Evolutionary conservation across 53 echinoderm and acorn worm species (phyloP).

Genomic region (Patiria pectinifera): DNA sequence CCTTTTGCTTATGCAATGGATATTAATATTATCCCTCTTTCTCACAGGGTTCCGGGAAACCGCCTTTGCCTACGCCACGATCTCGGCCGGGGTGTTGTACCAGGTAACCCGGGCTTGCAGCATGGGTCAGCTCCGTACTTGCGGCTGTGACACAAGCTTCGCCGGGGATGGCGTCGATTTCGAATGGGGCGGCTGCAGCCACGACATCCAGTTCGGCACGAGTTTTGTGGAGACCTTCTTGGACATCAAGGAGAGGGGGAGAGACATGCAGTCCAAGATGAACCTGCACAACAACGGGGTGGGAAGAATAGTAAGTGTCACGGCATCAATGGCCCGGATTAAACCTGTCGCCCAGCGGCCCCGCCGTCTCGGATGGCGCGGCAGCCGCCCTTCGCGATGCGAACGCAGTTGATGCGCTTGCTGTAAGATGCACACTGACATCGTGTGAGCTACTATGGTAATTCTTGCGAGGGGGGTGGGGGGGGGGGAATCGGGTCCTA

Average conservation of each 20-base stretch:
- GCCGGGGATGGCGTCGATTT: conserved; percentile 78
- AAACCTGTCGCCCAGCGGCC: background rate
- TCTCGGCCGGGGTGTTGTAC: conserved; percentile 86
- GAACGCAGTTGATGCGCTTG: too few relatives aligned
- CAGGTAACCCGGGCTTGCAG: conserved; percentile 93
- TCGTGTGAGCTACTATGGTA: too few relatives aligned
- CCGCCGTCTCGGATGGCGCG: background rate
- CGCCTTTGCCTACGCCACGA: conserved; percentile 92
- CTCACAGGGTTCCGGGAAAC: conserved; percentile 84
- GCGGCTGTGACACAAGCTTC: conserved; percentile 91
- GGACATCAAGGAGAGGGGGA: conserved; percentile 80
- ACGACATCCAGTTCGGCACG: conserved; percentile 87
- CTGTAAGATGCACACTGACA: too few relatives aligned
- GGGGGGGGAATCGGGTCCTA: too few relatives aligned
- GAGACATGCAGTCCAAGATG: conserved; percentile 86
- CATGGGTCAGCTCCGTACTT: conserved; percentile 81
- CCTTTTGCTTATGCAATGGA: background rate
- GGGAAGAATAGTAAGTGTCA: conserved; percentile 86
- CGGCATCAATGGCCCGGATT: too few relatives aligned
- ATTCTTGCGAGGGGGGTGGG: too few relatives aligned
- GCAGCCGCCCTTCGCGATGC: too few relatives aligned
- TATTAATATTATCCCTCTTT: background rate
- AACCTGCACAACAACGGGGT: conserved; percentile 95
- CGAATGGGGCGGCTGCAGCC: conserved; percentile 98
- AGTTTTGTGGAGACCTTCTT: conserved; percentile 78